These are phyloP conservation scores for Cynocephalus volans DNA, from an alignment of 2,113 vertebrate genomes.

Conservation along the genomic window DNA sequence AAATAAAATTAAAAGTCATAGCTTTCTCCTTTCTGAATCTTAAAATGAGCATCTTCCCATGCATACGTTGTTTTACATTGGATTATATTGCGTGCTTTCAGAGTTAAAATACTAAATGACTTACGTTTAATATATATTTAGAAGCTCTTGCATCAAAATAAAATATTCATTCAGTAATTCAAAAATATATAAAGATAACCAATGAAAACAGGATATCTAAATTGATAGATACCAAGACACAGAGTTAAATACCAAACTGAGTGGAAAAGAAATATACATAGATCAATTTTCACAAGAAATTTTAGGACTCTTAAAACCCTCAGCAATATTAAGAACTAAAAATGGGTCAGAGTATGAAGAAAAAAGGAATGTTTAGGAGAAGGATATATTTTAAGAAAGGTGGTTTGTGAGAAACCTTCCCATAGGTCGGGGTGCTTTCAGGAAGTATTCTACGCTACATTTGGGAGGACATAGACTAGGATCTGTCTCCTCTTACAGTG, in stretches of 20 bases:
- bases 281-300: not conserved
- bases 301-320: slow-evolving; percentile 13
- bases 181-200: not conserved
- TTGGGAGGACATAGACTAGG: not conserved
- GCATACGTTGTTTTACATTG: slow-evolving; percentile 17
- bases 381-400: not conserved
- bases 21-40: slow-evolving; percentile 12
- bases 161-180: slow-evolving; percentile 34
- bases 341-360: not conserved
- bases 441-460: not conserved
- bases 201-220: not conserved
- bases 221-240: not conserved
- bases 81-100: slow-evolving; percentile 15
- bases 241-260: not conserved
- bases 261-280: not conserved
- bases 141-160: slow-evolving; percentile 43
- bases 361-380: not conserved
- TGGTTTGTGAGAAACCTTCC: not conserved
- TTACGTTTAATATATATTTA: slow-evolving; percentile 54
- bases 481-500: not conserved
- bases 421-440: not conserved
- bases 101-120: slow-evolving; percentile 46
- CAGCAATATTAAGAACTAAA: not conserved
- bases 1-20: slow-evolving; percentile 42
- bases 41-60: slow-evolving; percentile 26